phyloP scores from a whole-genome alignment of 1,140 invertebrate species.

The Homarus americanus region DNA sequence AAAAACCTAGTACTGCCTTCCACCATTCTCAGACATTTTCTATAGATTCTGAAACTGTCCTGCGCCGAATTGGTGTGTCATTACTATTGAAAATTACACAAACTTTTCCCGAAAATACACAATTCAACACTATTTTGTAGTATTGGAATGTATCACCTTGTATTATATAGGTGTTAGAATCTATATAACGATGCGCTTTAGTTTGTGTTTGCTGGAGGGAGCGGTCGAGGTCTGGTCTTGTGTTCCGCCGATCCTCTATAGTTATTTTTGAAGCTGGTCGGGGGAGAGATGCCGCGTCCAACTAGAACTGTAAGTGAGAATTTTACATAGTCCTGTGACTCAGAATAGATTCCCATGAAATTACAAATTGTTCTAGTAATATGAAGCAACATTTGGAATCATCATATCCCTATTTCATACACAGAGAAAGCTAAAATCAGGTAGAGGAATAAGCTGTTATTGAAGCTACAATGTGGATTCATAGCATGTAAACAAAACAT shows the following conservation, averaged over 20 bases:
- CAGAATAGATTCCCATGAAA: not conserved
- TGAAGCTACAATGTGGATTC: slow-evolving; percentile 57
- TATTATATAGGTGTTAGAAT: not conserved
- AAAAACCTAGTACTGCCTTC: slow-evolving; percentile 47
- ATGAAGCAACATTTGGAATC: not conserved
- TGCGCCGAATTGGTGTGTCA: slow-evolving; percentile 17
- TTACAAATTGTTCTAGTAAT: not conserved
- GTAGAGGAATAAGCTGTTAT: slow-evolving; percentile 14
- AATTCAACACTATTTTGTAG: not conserved
- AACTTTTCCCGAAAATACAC: slow-evolving; percentile 36
- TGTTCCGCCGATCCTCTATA: slow-evolving; percentile 34
- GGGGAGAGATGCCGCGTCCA: slow-evolving; percentile 73
- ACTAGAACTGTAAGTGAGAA: slow-evolving; percentile 68
- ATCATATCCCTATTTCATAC: not conserved
- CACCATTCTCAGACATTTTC: slow-evolving; percentile 63
- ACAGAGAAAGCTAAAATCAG: not conserved
- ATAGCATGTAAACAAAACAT: slow-evolving; percentile 63
- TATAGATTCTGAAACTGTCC: slow-evolving; percentile 52
- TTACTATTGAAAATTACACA: slow-evolving; percentile 50
- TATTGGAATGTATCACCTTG: not conserved
- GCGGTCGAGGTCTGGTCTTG: slow-evolving; percentile 42
- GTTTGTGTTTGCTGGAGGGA: slow-evolving; percentile 43
- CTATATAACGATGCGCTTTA: slow-evolving; percentile 12
- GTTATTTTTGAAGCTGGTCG: slow-evolving; percentile 66
- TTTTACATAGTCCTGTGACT: slow-evolving; percentile 25